These are phyloP conservation scores for Dendrocopos noguchii DNA, from an alignment of 2,113 vertebrate species.

Conservation along the genomic window DNA sequence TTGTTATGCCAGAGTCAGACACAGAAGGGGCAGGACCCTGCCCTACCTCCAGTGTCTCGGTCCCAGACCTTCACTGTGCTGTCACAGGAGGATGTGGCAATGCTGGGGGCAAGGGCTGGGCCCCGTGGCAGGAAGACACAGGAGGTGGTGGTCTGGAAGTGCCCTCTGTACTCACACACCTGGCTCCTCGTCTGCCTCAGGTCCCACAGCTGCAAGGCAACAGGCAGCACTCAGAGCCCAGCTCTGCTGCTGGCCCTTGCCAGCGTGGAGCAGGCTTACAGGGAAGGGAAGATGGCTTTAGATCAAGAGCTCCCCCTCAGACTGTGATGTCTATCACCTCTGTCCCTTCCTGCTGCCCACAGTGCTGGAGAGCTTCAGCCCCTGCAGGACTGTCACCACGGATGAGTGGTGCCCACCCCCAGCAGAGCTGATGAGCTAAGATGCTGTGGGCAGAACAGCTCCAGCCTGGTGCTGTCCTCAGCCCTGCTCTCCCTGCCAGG, in stretches of 20 bases:
- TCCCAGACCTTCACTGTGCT: slow-evolving; percentile 91
- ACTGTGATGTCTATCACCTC: neutral
- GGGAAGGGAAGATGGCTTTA: neutral
- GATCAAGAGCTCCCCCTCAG: neutral
- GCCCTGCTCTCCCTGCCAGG: neutral
- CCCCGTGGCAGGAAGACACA: slow-evolving; percentile 86
- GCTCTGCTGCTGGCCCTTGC: neutral
- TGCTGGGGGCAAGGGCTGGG: slow-evolving; percentile 40
- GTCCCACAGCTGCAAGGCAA: slow-evolving; percentile 89
- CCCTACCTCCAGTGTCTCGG: slow-evolving; percentile 87
- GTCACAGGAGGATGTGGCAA: slow-evolving; percentile 91
- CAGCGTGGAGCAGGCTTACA: fast-evolving
- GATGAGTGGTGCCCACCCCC: neutral
- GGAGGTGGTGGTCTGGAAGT: slow-evolving; percentile 87
- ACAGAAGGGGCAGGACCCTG: neutral
- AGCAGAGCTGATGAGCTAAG: neutral
- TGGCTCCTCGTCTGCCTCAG: slow-evolving; percentile 86
- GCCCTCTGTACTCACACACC: slow-evolving; percentile 88
- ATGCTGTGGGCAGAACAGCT: fast-evolving
- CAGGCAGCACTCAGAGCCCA: neutral
- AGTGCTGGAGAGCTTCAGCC: neutral
- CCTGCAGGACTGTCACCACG: neutral
- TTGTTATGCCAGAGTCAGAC: neutral
- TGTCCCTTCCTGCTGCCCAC: neutral
- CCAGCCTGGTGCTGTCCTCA: neutral